Conservation (phyloP, 2,888 invertebrate genomes). For the Tortrix viridana region DNA sequence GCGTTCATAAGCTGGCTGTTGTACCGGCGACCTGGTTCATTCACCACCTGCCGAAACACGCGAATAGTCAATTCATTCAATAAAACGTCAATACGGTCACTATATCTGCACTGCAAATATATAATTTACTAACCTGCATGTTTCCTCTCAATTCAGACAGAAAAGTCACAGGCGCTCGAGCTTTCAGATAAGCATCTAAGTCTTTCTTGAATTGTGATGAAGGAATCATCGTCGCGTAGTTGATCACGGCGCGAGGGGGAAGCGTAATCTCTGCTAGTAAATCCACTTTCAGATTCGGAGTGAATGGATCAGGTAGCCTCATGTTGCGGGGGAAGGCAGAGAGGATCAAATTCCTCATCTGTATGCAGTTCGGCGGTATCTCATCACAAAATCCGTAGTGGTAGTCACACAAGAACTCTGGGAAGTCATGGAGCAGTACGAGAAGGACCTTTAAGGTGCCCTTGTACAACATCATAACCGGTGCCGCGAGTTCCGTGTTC, state of each 20-base stretch:
- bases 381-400: conserved; percentile 99
- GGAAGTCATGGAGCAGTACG: conserved; percentile 98
- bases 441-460: conserved; percentile 97
- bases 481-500: conserved; percentile 97
- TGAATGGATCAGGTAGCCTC: conserved; percentile 99
- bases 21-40: conserved; percentile 95
- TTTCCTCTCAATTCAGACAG: conserved; percentile 95
- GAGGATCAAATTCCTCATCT: conserved; percentile 98
- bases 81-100: too few relatives aligned
- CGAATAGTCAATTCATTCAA: too few relatives aligned
- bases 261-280: conserved; percentile 94
- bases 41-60: conserved; percentile 80
- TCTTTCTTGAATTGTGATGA: conserved; percentile 96
- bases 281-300: conserved; percentile 97
- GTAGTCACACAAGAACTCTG: conserved; percentile 99
- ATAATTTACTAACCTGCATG: conserved; percentile 86
- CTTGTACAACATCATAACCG: conserved; percentile 97
- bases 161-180: conserved; percentile 97
- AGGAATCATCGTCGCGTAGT: conserved; percentile 94
- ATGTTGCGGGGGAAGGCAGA: conserved; percentile 99
- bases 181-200: conserved; percentile 97
- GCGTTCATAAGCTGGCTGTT: conserved; percentile 99
- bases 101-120: conserved; percentile 6
- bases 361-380: conserved; percentile 99
- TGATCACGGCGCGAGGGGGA: conserved; percentile 95